phyloP scores from a whole-genome alignment of 2,888 invertebrate genomes.

The Trachelus stipa region DNA sequence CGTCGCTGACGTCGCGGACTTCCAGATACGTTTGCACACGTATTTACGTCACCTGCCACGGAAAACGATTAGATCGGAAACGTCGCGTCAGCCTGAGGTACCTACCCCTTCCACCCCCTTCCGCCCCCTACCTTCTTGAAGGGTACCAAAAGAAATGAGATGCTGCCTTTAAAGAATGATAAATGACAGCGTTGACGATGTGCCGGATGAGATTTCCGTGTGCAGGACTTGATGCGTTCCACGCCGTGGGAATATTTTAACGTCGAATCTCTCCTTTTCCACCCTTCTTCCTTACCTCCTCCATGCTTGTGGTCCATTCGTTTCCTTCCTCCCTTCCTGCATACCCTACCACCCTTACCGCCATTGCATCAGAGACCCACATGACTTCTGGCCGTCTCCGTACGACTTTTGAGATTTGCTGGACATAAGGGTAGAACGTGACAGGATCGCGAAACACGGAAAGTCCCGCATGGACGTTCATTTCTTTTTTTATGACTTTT shows the following conservation, averaged over 20 bases:
- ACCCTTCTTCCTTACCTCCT: conserved; percentile 12
- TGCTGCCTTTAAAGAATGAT: conserved; percentile 39
- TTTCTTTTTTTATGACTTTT: not conserved
- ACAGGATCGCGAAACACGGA: conserved; percentile 33
- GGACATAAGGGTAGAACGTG: conserved; percentile 45
- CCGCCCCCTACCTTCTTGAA: conserved; percentile 9
- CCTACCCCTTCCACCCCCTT: conserved; percentile 1
- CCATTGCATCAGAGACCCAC: not conserved
- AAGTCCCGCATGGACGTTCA: not conserved
- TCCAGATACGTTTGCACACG: not conserved
- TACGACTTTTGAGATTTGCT: conserved; percentile 43
- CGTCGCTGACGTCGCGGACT: not conserved
- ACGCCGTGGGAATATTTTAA: conserved; percentile 42
- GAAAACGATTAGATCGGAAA: not conserved
- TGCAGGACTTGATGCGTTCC: conserved; percentile 43
- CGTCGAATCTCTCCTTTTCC: conserved; percentile 22
- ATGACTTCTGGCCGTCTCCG: conserved; percentile 28
- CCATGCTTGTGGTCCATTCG: not conserved
- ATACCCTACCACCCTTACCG: conserved; percentile 12
- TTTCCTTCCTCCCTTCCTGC: conserved; percentile 15
- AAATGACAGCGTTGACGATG: conserved; percentile 47
- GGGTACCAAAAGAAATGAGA: conserved; percentile 20
- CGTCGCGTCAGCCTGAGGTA: not conserved
- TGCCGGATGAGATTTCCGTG: conserved; percentile 44
- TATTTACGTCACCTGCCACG: not conserved